These are phyloP conservation scores for Neosalanx taihuensis DNA, from an alignment of 2,797 vertebrate species.

Conservation along the genomic window DNA sequence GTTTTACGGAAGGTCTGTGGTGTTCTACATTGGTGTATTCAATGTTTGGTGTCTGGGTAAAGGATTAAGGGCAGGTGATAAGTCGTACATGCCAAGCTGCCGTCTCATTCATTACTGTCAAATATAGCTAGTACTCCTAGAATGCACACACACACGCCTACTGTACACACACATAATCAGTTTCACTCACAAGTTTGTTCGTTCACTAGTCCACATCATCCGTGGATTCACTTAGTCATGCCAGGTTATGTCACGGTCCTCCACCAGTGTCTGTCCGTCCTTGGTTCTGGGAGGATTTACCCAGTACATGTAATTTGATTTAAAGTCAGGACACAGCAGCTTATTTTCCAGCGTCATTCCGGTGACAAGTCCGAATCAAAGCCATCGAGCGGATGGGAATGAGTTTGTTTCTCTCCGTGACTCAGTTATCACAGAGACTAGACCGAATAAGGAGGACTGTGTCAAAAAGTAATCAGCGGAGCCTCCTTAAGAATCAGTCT, in stretches of 20 bases:
- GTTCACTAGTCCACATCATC: not conserved
- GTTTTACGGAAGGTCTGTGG: not conserved
- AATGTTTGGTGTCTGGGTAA: not conserved
- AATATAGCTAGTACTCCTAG: conserved; percentile 37
- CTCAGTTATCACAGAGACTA: not conserved
- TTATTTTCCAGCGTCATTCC: conserved; percentile 10
- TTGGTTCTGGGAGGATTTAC: not conserved
- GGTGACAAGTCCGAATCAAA: conserved; percentile 4
- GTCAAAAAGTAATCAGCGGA: not conserved
- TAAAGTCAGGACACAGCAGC: conserved; percentile 8
- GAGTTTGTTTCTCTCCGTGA: not conserved
- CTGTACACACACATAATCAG: not conserved
- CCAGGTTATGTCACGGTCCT: not conserved
- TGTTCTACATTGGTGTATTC: conserved; percentile 4
- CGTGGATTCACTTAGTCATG: not conserved
- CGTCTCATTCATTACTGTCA: conserved; percentile 33
- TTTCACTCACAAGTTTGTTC: not conserved
- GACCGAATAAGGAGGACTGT: too few species aligned
- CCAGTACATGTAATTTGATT: conserved; percentile 26
- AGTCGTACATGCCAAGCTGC: conserved; percentile 22
- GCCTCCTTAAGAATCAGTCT: too few species aligned
- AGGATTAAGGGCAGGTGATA: conserved; percentile 15
- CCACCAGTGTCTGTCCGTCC: not conserved
- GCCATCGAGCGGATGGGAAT: not conserved
- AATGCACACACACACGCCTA: not conserved